phyloP scores from a whole-genome alignment of 1,140 invertebrate species.

The Temnothorax longispinosus region DNA sequence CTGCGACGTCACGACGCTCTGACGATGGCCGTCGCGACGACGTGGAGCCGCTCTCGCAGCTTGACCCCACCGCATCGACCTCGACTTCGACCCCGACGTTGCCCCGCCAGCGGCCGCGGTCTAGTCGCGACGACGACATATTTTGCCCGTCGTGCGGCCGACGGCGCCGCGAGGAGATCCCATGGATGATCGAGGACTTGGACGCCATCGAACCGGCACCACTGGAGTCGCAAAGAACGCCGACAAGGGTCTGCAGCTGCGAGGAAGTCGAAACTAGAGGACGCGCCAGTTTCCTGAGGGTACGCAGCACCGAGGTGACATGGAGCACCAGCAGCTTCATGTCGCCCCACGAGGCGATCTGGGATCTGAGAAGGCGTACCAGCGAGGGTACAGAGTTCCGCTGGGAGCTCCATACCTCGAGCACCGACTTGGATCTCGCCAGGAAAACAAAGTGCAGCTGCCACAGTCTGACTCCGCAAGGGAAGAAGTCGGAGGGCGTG shows the following conservation, averaged over 20 bases:
- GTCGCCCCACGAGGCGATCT: constrained; percentile 82
- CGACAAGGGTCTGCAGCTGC: constrained; percentile 68
- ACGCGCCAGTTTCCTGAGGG: constrained; percentile 71
- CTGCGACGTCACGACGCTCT: constrained; percentile 84
- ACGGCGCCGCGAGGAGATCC: constrained; percentile 78
- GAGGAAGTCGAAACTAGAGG: constrained; percentile 57
- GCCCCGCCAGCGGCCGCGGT: constrained; percentile 60
- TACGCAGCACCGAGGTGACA: constrained; percentile 75
- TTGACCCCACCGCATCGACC: constrained; percentile 80
- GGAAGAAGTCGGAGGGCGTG: constrained; percentile 74
- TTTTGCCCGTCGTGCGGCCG: constrained; percentile 79
- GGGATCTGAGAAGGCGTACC: constrained; percentile 78
- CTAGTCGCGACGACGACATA: constrained; percentile 65
- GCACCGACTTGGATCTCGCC: constrained; percentile 81
- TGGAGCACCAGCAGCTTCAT: constrained; percentile 79
- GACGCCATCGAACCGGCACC: constrained; percentile 80
- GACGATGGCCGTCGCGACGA: constrained; percentile 80
- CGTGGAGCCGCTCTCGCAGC: constrained; percentile 81
- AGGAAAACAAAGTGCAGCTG: constrained; percentile 78
- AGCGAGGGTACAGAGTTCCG: constrained; percentile 81
- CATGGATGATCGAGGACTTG: constrained; percentile 83
- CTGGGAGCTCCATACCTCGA: constrained; percentile 82
- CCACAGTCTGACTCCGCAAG: constrained; percentile 79
- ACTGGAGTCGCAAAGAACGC: constrained; percentile 71
- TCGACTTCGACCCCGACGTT: constrained; percentile 78